Evolutionary conservation across 2,888 invertebrate genomes (phyloP), one percentile per base, ranked within the genome.

Genomic region (Mimumesa dahlbomi): DNA sequence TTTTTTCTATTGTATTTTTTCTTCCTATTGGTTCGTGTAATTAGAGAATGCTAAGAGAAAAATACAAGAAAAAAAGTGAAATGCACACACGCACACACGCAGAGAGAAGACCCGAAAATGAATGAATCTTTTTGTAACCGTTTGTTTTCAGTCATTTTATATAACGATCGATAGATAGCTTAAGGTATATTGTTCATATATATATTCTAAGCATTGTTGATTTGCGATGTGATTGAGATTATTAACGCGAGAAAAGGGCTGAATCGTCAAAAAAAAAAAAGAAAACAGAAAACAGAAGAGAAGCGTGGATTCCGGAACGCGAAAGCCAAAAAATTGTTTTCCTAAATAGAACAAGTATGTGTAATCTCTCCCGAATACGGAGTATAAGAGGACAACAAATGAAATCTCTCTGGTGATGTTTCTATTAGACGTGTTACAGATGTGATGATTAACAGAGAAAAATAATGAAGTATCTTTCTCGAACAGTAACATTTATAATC

Each of bases 401-500:
- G 25, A 46, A 22, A 57, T 73, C 46, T 61, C 54, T 67, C 43
- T 42, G 67, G 61, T 54, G 36, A 52, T 29, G 66, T 66, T 67
- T 36, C 49, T 54, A 36, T 62, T 43, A 52, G 29, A 61, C 68
- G 64, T 46, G 57, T 68, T 64, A 66, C 64, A 54, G 54, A 42
- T 43, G 11, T 3, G 34, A 57, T 16, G 38, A 40, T n/a, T n/a
- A 13, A 14, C 14, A 38, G 16, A 14, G 14, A 40, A 25, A 40
- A 48, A 43, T 42, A 36, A 22, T 11, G 16, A 21, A 43, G 61
- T 22, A 42, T 57, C 63, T 73, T 70, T 70, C 71, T 74, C 67
- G 65, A 82, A 71, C 71, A 46, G 53, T 58, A 48, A 75, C 68
- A 79, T 84, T 86, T 85, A 75, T 82, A 84, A 85, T 81, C 78